Conservation (phyloP, 2,113 vertebrate genomes). For the Dasyurus viverrinus region DNA sequence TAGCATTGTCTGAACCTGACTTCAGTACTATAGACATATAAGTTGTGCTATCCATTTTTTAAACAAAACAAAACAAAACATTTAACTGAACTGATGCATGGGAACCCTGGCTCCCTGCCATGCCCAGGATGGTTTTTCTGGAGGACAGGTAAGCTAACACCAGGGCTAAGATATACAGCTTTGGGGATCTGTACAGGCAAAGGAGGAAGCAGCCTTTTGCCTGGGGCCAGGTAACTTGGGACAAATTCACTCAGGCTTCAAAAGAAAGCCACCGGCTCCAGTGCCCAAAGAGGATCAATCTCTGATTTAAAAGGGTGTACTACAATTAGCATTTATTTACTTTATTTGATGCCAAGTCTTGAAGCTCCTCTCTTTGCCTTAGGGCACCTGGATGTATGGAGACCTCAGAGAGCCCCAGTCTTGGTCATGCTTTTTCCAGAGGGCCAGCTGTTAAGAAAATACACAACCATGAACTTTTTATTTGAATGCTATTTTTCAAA, state of each 20-base stretch:
- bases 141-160: slow-evolving; percentile 70
- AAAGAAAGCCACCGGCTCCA: slow-evolving; percentile 73
- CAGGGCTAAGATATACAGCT: slow-evolving; percentile 75
- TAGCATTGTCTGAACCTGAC: slow-evolving; percentile 50
- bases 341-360: slow-evolving; percentile 79
- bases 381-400: slow-evolving; percentile 71
- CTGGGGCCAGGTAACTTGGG: slow-evolving; percentile 78
- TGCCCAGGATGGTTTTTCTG: slow-evolving; percentile 75
- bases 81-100: slow-evolving; percentile 22
- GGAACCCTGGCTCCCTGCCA: slow-evolving; percentile 70
- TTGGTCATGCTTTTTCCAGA: slow-evolving; percentile 40
- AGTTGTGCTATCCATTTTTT: slow-evolving; percentile 66
- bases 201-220: slow-evolving; percentile 76
- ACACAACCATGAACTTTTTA: slow-evolving; percentile 12
- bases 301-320: slow-evolving; percentile 78
- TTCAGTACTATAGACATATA: slow-evolving; percentile 53
- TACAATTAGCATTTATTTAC: slow-evolving; percentile 80
- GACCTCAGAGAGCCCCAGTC: slow-evolving; percentile 65
- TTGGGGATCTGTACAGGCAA: slow-evolving; percentile 76
- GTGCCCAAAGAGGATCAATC: slow-evolving; percentile 75
- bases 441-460: slow-evolving; percentile 71
- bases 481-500: slow-evolving; percentile 1
- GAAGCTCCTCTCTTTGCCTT: slow-evolving; percentile 72
- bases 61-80: slow-evolving; percentile 1
- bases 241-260: slow-evolving; percentile 79